A percentile compares a stretch with the other conserved stretches of the same genome.
Conservation (phyloP, 2,888 invertebrate species). For the Tiliacea citrago region DNA sequence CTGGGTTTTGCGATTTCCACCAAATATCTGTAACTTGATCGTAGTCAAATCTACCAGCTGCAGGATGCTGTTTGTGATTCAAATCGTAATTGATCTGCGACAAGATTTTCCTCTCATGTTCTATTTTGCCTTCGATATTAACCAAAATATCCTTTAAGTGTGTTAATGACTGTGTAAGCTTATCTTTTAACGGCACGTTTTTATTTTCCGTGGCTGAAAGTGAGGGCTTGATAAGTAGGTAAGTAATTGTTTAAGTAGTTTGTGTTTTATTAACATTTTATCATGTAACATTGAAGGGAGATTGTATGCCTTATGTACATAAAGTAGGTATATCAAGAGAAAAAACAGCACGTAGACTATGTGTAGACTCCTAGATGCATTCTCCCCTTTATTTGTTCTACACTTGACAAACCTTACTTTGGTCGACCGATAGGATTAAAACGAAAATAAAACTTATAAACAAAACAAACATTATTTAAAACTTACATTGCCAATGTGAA, state of each 20-base stretch:
- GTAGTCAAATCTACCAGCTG: not conserved
- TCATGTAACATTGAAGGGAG: not conserved
- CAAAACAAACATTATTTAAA: slow-evolving; percentile 27
- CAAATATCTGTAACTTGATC: not conserved
- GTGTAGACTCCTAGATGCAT: too few species aligned
- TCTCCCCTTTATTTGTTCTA: not conserved
- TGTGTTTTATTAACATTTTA: not conserved
- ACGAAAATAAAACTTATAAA: slow-evolving; percentile 9
- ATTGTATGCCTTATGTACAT: not conserved
- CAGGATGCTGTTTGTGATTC: not conserved
- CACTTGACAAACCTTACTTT: slow-evolving; percentile 21
- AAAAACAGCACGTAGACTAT: too few species aligned
- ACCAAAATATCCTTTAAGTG: slow-evolving; percentile 12
- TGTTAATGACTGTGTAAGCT: slow-evolving; percentile 5
- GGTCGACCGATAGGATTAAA: slow-evolving; percentile 7
- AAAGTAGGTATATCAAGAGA: not conserved
- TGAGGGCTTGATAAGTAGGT: not conserved
- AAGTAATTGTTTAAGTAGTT: not conserved
- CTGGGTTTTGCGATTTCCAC: not conserved
- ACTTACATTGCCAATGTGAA: not conserved
- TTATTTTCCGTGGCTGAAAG: slow-evolving; percentile 16
- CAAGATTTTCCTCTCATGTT: slow-evolving; percentile 17
- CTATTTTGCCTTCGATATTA: slow-evolving; percentile 18
- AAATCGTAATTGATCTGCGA: slow-evolving; percentile 13
- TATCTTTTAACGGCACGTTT: not conserved